phyloP scores from a whole-genome alignment of 2,888 invertebrate species.

The Ormyrus rosae region DNA sequence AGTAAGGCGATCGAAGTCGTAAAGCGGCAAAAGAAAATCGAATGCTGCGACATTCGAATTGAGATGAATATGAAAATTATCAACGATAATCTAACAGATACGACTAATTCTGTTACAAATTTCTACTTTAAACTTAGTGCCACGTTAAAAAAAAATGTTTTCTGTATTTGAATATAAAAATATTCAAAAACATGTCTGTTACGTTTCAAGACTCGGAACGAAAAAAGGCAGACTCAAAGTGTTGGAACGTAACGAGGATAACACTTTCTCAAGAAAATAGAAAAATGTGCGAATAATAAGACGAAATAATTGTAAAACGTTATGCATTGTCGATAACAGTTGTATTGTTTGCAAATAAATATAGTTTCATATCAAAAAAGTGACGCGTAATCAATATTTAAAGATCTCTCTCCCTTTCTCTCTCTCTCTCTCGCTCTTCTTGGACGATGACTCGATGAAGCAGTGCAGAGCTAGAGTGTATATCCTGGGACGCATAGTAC shows the following conservation, averaged over 20 bases:
- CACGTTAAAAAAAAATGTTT: conserved; percentile 3
- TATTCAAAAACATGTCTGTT: not conserved
- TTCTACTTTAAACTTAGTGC: conserved; percentile 16
- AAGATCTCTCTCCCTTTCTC: conserved; percentile 41
- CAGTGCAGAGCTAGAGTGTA: conserved; percentile 25
- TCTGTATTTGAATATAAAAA: conserved; percentile 6
- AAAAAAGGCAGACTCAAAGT: conserved; percentile 2
- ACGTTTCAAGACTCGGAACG: not conserved
- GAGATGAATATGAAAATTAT: conserved; percentile 24
- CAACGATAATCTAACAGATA: conserved; percentile 14
- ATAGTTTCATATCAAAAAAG: conserved; percentile 57
- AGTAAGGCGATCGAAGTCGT: not conserved
- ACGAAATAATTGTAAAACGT: conserved; percentile 44
- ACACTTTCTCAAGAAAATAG: conserved; percentile 16
- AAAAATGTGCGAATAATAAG: conserved; percentile 44
- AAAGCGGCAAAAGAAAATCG: not conserved
- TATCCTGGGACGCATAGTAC: conserved; percentile 54
- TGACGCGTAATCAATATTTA: conserved; percentile 55
- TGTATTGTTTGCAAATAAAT: conserved; percentile 58
- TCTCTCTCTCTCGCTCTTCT: conserved; percentile 31
- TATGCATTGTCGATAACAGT: conserved; percentile 53
- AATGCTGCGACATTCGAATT: not conserved
- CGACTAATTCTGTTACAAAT: conserved; percentile 3
- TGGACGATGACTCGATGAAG: conserved; percentile 20
- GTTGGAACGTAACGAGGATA: conserved; percentile 10